Base-by-base conservation (phyloP, 2,888 invertebrate species). In the Tenthredo distinguenda region DNA sequence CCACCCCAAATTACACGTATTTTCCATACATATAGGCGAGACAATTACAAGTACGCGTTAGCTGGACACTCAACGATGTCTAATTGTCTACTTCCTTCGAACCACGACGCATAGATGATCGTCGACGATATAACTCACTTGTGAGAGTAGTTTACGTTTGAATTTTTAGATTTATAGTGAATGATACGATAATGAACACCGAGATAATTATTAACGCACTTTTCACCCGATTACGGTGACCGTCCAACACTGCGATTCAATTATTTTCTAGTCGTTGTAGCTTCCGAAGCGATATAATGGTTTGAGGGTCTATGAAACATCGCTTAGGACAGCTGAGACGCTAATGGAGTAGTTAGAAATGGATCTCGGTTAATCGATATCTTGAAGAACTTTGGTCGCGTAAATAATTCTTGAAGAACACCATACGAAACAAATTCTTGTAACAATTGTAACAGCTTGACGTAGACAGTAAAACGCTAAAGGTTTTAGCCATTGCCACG, bases 361-460 rank as follows among this genome's bases (percentile, higher is more conserved):
- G 34, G 34, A 31, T 31, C 34, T 18, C 18, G 15, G 34, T 9
- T 15, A 50, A 18, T 55, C 37, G 18, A 31, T 55, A 77, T 77
- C 77, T 50, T 31, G 31, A 31, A 47, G 43, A 77, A 50, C 77
- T 77, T 77, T 77, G 77, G 10, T 34, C 31, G n/a, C 12, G n/a
- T 74, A 21, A 43, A 74, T 26, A 74, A 74, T 31, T 77, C 34
- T 34, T 9, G 7, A 7, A n/a, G n/a, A 6, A 10, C n/a, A n/a
- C 18, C n/a, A 43, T 21, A 68, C 34, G 18, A 68, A 18, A 68
- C 18, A 34, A 31, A 68, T 68, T 68, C 7, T 5, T 26, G 18
- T 68, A 34, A 68, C 18, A 68, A 26, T 68, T 18, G 15, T 68
- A 12, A 34, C 34, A 34, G 34, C 18, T 34, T 34, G 18, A 34